phyloP scores from a whole-genome alignment of 2,888 invertebrate species.

The Microplitis deprimator region DNA sequence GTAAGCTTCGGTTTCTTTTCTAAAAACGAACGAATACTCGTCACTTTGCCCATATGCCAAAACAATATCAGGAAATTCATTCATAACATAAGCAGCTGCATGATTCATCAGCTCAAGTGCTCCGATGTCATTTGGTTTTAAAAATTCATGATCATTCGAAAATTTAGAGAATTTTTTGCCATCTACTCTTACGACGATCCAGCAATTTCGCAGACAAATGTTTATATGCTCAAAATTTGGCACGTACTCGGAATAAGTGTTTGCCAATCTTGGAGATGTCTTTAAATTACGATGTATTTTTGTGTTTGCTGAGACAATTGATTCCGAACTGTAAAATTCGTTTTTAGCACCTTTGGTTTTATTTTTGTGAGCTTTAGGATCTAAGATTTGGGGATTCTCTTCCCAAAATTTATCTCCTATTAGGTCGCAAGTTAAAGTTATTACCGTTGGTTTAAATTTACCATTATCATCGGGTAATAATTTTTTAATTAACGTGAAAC shows the following conservation, averaged over 20 bases:
- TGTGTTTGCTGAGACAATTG: not conserved
- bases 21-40: slow-evolving; percentile 94
- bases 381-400: slow-evolving; percentile 78
- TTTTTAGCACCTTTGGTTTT: not conserved
- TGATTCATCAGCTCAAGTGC: slow-evolving; percentile 90
- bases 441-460: slow-evolving; percentile 74
- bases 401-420: slow-evolving; percentile 91
- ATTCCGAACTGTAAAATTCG: not conserved
- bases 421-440: slow-evolving; percentile 85
- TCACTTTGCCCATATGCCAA: slow-evolving; percentile 96
- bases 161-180: slow-evolving; percentile 95
- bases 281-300: not conserved
- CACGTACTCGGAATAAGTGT: slow-evolving; percentile 84
- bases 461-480: slow-evolving; percentile 71
- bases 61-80: slow-evolving; percentile 86
- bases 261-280: slow-evolving; percentile 75
- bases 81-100: slow-evolving; percentile 87
- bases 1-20: slow-evolving; percentile 82
- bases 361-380: slow-evolving; percentile 53
- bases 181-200: slow-evolving; percentile 90
- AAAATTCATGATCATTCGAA: slow-evolving; percentile 83
- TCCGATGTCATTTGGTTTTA: slow-evolving; percentile 87
- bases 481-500: slow-evolving; percentile 87
- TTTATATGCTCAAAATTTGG: slow-evolving; percentile 84
- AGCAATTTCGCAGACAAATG: slow-evolving; percentile 86